phyloP scores from a whole-genome alignment of 1,140 invertebrate species.

The Trichoplusia ni region DNA sequence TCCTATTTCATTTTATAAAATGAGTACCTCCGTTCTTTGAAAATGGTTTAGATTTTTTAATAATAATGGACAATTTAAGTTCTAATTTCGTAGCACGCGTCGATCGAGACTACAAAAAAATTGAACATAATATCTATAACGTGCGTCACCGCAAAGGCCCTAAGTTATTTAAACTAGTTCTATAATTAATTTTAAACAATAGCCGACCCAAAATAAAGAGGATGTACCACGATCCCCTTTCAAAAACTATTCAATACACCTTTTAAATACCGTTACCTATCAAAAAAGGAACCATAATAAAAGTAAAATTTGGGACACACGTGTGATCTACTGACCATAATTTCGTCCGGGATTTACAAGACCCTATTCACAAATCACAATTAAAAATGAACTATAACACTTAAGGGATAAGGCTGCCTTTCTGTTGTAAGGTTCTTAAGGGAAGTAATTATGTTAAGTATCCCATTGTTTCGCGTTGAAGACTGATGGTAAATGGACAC shows the following conservation, averaged over 20 bases:
- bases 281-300: conserved; percentile 2
- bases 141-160: too few species aligned
- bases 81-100: too few species aligned
- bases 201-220: neutral
- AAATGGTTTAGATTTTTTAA: too few species aligned
- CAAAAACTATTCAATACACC: neutral
- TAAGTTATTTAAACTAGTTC: too few species aligned
- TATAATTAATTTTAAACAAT: neutral
- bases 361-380: neutral
- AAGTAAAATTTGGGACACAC: conserved; percentile 17
- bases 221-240: neutral
- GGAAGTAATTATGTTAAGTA: conserved; percentile 30
- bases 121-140: too few species aligned
- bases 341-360: conserved; percentile 3
- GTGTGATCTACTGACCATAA: conserved; percentile 27
- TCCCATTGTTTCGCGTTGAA: conserved; percentile 10
- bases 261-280: neutral
- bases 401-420: neutral
- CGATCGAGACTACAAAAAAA: too few species aligned
- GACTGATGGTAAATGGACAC: conserved; percentile 25
- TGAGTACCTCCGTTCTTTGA: too few species aligned
- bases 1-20: too few species aligned
- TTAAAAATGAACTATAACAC: neutral
- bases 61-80: too few species aligned
- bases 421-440: neutral